phyloP scores from a whole-genome alignment of 2,888 invertebrate genomes.

The Mayetiola destructor region DNA sequence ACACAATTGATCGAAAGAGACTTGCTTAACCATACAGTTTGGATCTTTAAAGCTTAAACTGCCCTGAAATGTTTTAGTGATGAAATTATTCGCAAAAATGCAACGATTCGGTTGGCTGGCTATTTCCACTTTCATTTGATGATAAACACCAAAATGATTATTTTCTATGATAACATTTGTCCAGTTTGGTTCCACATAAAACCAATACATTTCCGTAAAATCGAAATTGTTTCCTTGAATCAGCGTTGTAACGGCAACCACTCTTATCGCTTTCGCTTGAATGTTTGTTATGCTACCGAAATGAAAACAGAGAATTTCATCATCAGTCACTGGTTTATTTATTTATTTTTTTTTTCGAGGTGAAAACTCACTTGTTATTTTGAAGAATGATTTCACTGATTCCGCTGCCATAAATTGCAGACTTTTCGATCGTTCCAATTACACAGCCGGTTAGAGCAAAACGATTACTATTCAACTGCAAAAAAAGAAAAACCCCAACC shows the following conservation, averaged over 20 bases:
- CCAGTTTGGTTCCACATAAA: conserved; percentile 27
- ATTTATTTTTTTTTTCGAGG: neutral
- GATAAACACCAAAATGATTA: conserved; percentile 29
- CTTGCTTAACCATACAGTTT: conserved; percentile 27
- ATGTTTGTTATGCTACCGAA: conserved; percentile 29
- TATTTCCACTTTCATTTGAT: conserved; percentile 25
- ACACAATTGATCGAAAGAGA: conserved; percentile 27
- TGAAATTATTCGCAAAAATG: conserved; percentile 28
- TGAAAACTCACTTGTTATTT: conserved; percentile 15
- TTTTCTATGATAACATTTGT: conserved; percentile 26
- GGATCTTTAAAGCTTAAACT: conserved; percentile 29
- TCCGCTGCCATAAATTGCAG: conserved; percentile 32
- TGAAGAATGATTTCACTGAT: conserved; percentile 22
- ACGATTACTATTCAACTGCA: conserved; percentile 26
- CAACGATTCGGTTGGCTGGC: conserved; percentile 23
- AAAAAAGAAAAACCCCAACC: conserved; percentile 14
- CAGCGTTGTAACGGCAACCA: conserved; percentile 26
- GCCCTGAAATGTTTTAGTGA: conserved; percentile 25
- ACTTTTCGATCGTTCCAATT: conserved; percentile 30
- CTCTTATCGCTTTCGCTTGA: conserved; percentile 28
- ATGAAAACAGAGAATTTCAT: conserved; percentile 12
- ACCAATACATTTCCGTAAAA: conserved; percentile 27
- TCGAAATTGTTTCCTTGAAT: conserved; percentile 28
- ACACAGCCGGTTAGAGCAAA: conserved; percentile 29
- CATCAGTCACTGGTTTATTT: conserved; percentile 6